Percentiles rank a stretch among this genome's conserved stretches.
These are phyloP conservation scores for Dicroscelio sp. DNA, from an alignment of 2,888 invertebrate species.

Conservation along the genomic window DNA sequence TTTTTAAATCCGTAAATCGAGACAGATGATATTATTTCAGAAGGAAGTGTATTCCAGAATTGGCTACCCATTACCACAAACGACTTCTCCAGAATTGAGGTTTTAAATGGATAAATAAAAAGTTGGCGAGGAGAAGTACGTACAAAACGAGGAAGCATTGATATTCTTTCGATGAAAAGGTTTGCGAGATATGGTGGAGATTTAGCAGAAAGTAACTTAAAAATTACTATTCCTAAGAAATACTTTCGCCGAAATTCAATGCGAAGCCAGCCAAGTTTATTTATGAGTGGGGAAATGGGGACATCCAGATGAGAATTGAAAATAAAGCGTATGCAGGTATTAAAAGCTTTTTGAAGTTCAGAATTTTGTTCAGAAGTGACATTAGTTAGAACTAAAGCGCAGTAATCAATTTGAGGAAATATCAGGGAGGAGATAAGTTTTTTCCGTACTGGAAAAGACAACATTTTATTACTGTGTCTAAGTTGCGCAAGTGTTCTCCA, in stretches of 20 bases:
- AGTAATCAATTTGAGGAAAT: slow-evolving; percentile 21
- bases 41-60: neutral
- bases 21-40: neutral
- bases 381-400: neutral
- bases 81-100: neutral
- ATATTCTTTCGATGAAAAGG: neutral
- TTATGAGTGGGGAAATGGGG: neutral
- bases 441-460: neutral
- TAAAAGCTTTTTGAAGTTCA: neutral
- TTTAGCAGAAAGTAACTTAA: neutral
- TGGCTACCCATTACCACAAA: neutral
- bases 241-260: neutral
- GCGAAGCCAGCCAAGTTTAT: neutral
- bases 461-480: neutral
- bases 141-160: neutral
- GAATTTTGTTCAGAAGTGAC: neutral
- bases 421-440: slow-evolving; percentile 6
- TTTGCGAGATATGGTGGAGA: neutral
- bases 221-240: neutral
- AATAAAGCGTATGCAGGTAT: slow-evolving; percentile 1
- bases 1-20: neutral
- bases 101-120: neutral
- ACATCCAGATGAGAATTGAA: neutral
- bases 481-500: neutral
- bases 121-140: neutral